Base-by-base conservation (phyloP, 1,140 invertebrate species). In the Antheraea pernyi region DNA sequence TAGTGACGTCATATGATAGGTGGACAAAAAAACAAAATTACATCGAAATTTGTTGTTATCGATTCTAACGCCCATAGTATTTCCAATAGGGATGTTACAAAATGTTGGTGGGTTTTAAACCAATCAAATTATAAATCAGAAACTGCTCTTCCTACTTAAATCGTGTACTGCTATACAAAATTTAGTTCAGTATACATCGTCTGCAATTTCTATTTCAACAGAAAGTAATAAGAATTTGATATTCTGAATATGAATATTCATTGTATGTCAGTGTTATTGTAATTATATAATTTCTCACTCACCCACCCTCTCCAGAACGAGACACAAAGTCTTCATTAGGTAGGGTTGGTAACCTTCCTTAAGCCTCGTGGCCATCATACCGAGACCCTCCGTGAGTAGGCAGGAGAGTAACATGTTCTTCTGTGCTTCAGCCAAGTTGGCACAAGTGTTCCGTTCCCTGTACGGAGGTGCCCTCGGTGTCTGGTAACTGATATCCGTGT, bases 301-400 rank as follows among this genome's bases (percentile, higher is more conserved):
- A 94, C 95, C 95, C 69, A 95, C 94, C 86, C 93, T 91, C 90
- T 96, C 95, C 67, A 96, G 88, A 19, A 96, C 78, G n/a, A 94
- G 77, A 74, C 95, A 96, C n/a, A 96, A 82, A 7, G 94, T 94
- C 77, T 94, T 94, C 19, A 96, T 74, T 61, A 96, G 77, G 88
- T 93, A 95, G 16, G 82, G 84, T 53, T 95, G 88, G 84, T 94
- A 95, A 3, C 93, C 70, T 0, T 73, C 37, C 61, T 85, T 75
- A 1, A 95, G 82, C 36, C 83, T 79, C 18, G 76, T 70, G 2
- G 95, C 94, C 67, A 95, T 89, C 69, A 93, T 85, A 2, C 94
- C 95, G 9, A 96, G 79, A 8, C 95, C 95, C 87, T 96, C 95
- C 0, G 93, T 90, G 74, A 95, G 85, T 19, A 96, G 83, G 79